Base-by-base conservation (phyloP, 2,797 vertebrate genomes). In the Corythornis leucogaster region DNA sequence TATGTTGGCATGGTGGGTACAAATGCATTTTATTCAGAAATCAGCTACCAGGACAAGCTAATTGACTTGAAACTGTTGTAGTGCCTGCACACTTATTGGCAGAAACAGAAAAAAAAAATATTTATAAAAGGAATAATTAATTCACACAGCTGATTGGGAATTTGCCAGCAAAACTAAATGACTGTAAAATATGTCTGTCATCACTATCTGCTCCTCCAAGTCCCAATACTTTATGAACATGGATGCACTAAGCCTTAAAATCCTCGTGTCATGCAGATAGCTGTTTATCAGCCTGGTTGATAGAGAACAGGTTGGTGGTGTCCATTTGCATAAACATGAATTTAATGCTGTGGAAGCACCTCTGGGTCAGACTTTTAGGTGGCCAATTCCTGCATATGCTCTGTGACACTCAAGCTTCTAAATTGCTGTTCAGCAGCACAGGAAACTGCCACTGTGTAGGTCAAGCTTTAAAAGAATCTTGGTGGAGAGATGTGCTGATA, bases 91-190 rank as follows among this genome's bases (percentile, higher is more conserved):
- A 57, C 22, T 61, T 57, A 30, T 31, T 85, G 26, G n/a, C 68
- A 61, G 46, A 89, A 91, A 88, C 21, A 67, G n/a, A 33, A 82
- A 86, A 89, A 89, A 75, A 90, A 81, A 90, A 79, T 53, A 85
- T 78, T 71, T 64, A 50, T 85, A 69, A 85, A 66, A 40, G 12
- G 62, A 92, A 81, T 80, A 80, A 89, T 89, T 75, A 79, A 73
- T 89, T 92, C 57, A 80, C 80, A 78, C 50, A 89, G 59, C 30
- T 92, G 58, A 82, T 24, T 80, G 85, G 24, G 31, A 92, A 66
- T 81, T 81, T 73, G 69, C 59, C 78, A 86, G 48, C 17, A 90
- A 87, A 94, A 62, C 7, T 73, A 84, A 69, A 50, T 79, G 73
- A 31, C 30, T 89, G 54, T 77, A 83, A 85, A 82, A 88, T 11